These are phyloP conservation scores for Tyrannus savana DNA, from an alignment of 2,113 vertebrate genomes.

Conservation along the genomic window DNA sequence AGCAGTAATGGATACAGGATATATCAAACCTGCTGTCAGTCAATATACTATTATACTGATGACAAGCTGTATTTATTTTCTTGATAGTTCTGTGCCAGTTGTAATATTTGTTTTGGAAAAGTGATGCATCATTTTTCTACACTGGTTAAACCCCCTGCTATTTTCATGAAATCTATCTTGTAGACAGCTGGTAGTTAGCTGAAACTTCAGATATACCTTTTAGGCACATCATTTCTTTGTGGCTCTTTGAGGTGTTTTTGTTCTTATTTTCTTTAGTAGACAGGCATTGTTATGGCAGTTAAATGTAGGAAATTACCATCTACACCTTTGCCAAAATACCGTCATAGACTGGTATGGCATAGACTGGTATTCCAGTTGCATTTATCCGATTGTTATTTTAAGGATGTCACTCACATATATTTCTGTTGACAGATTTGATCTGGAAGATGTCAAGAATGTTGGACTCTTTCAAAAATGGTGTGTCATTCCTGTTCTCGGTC, in stretches of 20 bases:
- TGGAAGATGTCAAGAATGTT: constrained; percentile 90
- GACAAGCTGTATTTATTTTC: not conserved
- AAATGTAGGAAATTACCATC: not conserved
- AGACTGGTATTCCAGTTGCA: not conserved
- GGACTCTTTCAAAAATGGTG: constrained; percentile 92
- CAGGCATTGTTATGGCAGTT: not conserved
- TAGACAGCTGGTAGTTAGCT: not conserved
- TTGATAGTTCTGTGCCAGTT: not conserved
- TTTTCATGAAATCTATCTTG: not conserved
- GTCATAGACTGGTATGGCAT: not conserved
- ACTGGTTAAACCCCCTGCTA: not conserved
- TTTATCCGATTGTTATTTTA: not conserved
- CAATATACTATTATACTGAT: not conserved
- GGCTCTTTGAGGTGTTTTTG: not conserved
- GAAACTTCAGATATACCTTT: not conserved
- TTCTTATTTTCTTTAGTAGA: not conserved
- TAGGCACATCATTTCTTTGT: not conserved
- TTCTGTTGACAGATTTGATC: constrained; percentile 82
- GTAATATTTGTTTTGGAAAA: not conserved
- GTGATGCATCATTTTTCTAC: not conserved
- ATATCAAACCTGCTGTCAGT: not conserved
- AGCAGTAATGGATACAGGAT: not conserved
- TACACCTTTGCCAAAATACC: not conserved
- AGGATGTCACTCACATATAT: not conserved
- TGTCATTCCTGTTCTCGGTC: constrained; percentile 90